Percentiles rank a stretch among this genome's conserved stretches.
Evolutionary conservation across 2,797 vertebrate genomes (phyloP).

Genomic region (Typhlichthys subterraneus): DNA sequence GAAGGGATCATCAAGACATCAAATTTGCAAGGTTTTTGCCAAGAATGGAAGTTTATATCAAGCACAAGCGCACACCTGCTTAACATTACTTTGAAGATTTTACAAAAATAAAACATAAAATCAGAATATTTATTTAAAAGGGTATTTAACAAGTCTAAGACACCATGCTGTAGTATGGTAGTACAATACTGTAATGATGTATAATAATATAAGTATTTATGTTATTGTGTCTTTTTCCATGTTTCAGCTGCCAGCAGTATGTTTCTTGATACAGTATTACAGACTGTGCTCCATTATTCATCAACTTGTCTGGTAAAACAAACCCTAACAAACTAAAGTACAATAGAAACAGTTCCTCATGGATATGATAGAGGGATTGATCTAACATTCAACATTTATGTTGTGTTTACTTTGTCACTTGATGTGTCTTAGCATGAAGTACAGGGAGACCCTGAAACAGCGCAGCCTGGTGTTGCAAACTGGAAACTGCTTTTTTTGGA

Average conservation of each 20-base stretch:
- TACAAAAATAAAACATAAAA: too few species aligned
- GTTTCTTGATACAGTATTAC: neutral
- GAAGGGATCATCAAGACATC: conserved; percentile 16
- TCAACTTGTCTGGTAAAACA: neutral
- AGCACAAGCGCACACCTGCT: too few species aligned
- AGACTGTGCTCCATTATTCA: conserved; percentile 1
- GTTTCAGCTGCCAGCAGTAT: neutral
- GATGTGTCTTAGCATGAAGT: neutral
- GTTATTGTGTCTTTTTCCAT: too few species aligned
- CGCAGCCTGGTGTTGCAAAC: conserved; percentile 58
- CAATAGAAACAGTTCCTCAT: conserved; percentile 2
- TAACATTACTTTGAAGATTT: too few species aligned
- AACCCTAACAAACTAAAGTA: neutral
- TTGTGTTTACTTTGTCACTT: conserved; percentile 4
- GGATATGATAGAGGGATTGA: neutral
- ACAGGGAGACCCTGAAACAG: conserved; percentile 57
- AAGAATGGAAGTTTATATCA: neutral
- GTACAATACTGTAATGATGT: too few species aligned
- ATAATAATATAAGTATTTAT: too few species aligned
- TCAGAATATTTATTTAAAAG: too few species aligned
- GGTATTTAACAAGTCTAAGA: too few species aligned
- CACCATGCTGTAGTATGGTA: too few species aligned
- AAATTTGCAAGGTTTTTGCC: conserved; percentile 13
- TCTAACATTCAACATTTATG: conserved; percentile 4
- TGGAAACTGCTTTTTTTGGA: conserved; percentile 39